These are phyloP conservation scores for Scartelaos histophorus DNA, from an alignment of 2,113 vertebrate genomes.

Conservation along the genomic window DNA sequence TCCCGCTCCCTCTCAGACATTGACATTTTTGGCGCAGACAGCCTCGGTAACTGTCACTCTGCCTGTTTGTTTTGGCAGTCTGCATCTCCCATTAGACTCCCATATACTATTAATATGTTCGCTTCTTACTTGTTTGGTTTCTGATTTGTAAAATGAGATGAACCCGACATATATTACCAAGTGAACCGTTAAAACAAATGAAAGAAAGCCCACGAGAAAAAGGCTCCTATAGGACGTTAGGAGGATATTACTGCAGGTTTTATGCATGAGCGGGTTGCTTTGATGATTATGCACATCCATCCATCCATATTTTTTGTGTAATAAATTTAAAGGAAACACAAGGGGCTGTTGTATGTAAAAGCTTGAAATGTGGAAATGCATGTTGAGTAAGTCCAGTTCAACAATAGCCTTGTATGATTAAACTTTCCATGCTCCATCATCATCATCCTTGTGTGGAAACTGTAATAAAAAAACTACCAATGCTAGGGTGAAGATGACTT, in stretches of 20 bases:
- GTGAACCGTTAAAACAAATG: slow-evolving; percentile 13
- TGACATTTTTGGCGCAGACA: slow-evolving; percentile 24
- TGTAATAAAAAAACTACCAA: no score
- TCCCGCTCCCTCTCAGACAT: slow-evolving; percentile 16
- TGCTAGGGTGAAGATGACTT: no score
- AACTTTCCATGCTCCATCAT: not conserved
- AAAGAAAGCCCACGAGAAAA: slow-evolving; percentile 1
- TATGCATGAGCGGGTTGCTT: slow-evolving; percentile 19
- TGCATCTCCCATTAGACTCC: not conserved
- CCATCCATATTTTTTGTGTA: no score
- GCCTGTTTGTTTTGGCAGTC: slow-evolving; percentile 10
- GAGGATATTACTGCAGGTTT: slow-evolving; percentile 21
- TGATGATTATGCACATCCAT: slow-evolving; percentile 14
- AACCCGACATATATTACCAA: slow-evolving; percentile 10
- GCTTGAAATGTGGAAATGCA: no score
- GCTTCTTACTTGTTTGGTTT: not conserved
- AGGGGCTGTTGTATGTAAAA: no score
- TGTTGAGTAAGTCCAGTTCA: not conserved
- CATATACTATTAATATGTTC: not conserved
- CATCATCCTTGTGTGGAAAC: no score
- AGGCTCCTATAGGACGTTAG: not conserved
- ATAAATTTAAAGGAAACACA: no score
- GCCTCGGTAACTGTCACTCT: slow-evolving; percentile 17
- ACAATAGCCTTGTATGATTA: not conserved
- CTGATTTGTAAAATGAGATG: not conserved